These are phyloP conservation scores for Eupeodes corollae DNA, from an alignment of 1,140 invertebrate genomes.

Conservation along the genomic window DNA sequence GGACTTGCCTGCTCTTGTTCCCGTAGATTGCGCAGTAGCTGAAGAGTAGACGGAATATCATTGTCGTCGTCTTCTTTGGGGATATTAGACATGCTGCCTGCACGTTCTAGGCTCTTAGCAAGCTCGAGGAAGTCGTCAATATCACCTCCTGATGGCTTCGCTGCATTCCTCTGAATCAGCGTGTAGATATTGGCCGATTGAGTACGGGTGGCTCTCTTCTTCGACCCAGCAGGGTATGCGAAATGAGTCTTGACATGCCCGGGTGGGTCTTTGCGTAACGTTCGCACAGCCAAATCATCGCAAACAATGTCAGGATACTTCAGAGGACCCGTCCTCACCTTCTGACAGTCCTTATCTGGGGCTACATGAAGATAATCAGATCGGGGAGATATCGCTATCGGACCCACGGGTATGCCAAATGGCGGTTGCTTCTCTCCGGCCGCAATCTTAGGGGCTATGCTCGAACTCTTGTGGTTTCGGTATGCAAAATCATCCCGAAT, in stretches of 20 bases:
- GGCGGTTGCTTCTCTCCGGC: constrained; percentile 64
- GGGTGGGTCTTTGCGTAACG: constrained; percentile 62
- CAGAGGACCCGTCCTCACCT: no score
- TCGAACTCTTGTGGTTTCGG: constrained; percentile 63
- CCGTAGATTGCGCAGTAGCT: constrained; percentile 24
- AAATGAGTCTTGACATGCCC: constrained; percentile 17
- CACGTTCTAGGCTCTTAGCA: constrained; percentile 23
- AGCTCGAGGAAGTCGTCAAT: constrained; percentile 29
- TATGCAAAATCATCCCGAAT: constrained; percentile 74
- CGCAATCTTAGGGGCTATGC: constrained; percentile 53
- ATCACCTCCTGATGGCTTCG: constrained; percentile 34
- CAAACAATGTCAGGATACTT: constrained; percentile 56
- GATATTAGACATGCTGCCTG: constrained; percentile 30
- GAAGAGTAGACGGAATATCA: constrained; percentile 25
- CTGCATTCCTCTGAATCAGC: constrained; percentile 47
- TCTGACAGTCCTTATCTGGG: constrained; percentile 38
- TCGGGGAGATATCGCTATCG: constrained; percentile 54
- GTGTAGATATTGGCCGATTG: constrained; percentile 69
- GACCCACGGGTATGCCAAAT: constrained; percentile 78
- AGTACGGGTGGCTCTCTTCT: constrained; percentile 66
- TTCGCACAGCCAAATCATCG: constrained; percentile 77
- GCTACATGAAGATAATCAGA: constrained; percentile 73
- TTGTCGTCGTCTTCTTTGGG: constrained; percentile 11
- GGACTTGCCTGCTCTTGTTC: constrained; percentile 15
- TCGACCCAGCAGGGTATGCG: constrained; percentile 27